phyloP scores from a whole-genome alignment of 30 jellyfish, hydroid and myxozoan genomes.

The Aurelia aurita complex sp. Pacific region DNA sequence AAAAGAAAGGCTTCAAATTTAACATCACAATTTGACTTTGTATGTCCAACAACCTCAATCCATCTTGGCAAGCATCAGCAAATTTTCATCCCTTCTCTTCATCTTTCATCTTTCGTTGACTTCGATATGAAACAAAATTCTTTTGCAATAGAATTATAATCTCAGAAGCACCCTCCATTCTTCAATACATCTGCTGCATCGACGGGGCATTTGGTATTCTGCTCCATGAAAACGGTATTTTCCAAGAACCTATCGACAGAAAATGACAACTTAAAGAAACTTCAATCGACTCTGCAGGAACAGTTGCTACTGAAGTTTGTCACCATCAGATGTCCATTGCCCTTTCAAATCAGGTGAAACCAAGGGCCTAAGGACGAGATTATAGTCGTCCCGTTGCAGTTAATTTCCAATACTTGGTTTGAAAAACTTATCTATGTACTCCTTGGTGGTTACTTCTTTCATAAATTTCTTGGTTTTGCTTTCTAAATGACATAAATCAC shows the following conservation, averaged over 20 bases:
- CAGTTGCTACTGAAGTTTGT: background rate
- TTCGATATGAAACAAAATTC: background rate
- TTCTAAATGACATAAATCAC: no score
- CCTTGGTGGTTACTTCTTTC: no score
- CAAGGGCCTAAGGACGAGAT: background rate
- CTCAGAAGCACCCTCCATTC: background rate
- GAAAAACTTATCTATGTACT: no score
- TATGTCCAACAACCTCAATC: background rate
- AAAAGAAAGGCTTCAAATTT: no score
- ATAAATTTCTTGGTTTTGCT: no score
- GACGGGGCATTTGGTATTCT: background rate
- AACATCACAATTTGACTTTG: no score
- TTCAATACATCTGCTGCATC: slow-evolving; percentile 25
- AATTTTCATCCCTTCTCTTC: background rate
- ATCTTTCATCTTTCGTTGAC: background rate
- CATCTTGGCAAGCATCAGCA: background rate
- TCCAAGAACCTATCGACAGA: slow-evolving; percentile 35
- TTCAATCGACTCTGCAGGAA: background rate
- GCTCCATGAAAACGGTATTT: slow-evolving; percentile 36
- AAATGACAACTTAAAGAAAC: background rate
- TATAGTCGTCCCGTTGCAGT: no score
- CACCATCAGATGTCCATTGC: background rate
- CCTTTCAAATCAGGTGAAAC: background rate
- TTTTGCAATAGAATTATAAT: no score
- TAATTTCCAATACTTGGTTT: no score